Evolutionary conservation across 1,140 invertebrate species (phyloP).

Genomic region (Steinernema feltiae): DNA sequence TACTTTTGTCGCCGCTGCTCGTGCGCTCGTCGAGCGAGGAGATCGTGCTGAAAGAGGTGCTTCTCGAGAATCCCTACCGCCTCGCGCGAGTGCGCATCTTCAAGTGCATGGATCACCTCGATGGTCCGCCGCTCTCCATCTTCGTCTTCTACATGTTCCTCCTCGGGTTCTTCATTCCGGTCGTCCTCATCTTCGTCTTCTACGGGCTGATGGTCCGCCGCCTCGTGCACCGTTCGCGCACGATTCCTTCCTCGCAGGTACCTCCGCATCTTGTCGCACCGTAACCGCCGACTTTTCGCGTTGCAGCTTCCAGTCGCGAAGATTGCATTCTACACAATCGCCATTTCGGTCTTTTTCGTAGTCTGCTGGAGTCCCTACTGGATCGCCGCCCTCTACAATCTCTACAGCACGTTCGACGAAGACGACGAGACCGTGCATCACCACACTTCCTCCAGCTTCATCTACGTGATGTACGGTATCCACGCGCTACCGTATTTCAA

Average conservation of each 20-base stretch:
- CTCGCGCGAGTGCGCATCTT: constrained; percentile 51
- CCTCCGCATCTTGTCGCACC: constrained; percentile 22
- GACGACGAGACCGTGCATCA: neutral
- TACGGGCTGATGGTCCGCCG: constrained; percentile 49
- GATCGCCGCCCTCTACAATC: constrained; percentile 35
- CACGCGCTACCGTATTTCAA: constrained; percentile 56
- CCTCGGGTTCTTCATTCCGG: constrained; percentile 46
- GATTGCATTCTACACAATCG: constrained; percentile 55
- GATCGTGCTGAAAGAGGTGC: constrained; percentile 48
- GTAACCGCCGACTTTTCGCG: neutral
- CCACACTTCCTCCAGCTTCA: constrained; percentile 40
- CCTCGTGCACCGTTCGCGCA: constrained; percentile 38
- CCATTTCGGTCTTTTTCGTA: constrained; percentile 53
- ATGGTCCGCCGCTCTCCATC: constrained; percentile 33
- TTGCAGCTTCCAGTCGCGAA: constrained; percentile 45
- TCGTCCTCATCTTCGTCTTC: constrained; percentile 51
- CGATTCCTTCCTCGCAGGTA: constrained; percentile 35
- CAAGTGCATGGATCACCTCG: constrained; percentile 56
- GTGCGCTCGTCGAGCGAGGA: constrained; percentile 43
- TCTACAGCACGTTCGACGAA: constrained; percentile 30
- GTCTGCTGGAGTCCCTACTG: constrained; percentile 50
- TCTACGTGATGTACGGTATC: constrained; percentile 53
- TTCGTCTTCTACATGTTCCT: constrained; percentile 52
- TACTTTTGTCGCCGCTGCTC: constrained; percentile 45
- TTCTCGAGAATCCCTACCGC: constrained; percentile 47